Evolutionary conservation across 2,888 invertebrate genomes (phyloP).

Genomic region (Galeruca laticollis): DNA sequence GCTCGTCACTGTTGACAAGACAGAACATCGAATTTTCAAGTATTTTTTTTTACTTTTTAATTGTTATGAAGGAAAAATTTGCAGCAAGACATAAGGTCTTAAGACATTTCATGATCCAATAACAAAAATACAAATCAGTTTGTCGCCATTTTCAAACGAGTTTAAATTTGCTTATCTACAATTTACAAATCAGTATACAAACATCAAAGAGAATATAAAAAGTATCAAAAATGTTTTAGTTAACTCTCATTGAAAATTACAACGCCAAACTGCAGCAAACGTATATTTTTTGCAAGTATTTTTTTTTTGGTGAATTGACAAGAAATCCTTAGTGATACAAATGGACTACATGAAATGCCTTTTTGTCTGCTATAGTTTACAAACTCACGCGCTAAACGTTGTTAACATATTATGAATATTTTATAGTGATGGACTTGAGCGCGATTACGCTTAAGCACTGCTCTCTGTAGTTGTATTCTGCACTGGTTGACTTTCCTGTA

Average conservation of each 20-base stretch:
- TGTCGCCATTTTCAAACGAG: conserved; percentile 57
- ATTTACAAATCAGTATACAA: conserved; percentile 57
- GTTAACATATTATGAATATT: conserved; percentile 62
- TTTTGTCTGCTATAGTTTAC: conserved; percentile 64
- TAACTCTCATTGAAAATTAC: conserved; percentile 52
- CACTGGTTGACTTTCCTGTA: conserved; percentile 72
- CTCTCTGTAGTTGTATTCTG: conserved; percentile 74
- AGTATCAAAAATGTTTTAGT: conserved; percentile 62
- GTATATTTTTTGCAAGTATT: conserved; percentile 13
- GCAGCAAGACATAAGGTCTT: conserved; percentile 67
- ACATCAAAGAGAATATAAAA: conserved; percentile 63
- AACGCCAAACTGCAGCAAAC: conserved; percentile 50
- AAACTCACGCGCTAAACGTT: conserved; percentile 67
- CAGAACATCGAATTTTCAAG: conserved; percentile 58
- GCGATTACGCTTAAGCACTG: conserved; percentile 69
- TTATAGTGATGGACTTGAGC: conserved; percentile 58
- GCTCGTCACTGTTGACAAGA: conserved; percentile 45
- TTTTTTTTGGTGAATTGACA: conserved; percentile 38
- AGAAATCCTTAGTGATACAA: conserved; percentile 36
- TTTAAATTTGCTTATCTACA: conserved; percentile 45
- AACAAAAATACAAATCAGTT: conserved; percentile 47
- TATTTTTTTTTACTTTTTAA: conserved; percentile 59
- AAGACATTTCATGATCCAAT: conserved; percentile 65
- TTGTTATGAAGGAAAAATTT: conserved; percentile 64
- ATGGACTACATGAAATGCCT: conserved; percentile 64